Evolutionary conservation across 2,113 vertebrate species (phyloP).

Genomic region (Neolamprologus caudopunctatus): DNA sequence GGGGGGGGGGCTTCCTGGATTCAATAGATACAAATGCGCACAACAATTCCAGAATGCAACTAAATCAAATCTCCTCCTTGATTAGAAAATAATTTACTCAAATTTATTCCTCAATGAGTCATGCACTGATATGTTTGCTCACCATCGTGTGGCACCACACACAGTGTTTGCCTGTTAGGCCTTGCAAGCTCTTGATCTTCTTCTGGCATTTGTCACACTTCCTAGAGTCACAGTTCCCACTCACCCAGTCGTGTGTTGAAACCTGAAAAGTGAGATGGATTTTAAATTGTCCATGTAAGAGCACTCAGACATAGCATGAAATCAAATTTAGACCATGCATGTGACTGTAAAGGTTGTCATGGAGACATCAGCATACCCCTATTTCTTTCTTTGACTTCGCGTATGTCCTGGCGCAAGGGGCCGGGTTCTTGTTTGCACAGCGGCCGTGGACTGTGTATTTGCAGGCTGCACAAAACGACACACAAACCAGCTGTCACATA

Average conservation of each 20-base stretch:
- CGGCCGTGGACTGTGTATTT: constrained; percentile 87
- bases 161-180: constrained; percentile 83
- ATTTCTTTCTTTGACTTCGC: constrained; percentile 88
- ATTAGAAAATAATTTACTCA: background rate
- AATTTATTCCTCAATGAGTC: background rate
- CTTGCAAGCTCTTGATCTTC: constrained; percentile 79
- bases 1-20: background rate
- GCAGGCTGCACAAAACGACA: constrained; percentile 71
- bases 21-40: background rate
- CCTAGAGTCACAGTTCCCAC: constrained; percentile 79
- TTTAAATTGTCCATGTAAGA: background rate
- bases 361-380: constrained; percentile 69
- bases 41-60: background rate
- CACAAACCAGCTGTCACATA: background rate
- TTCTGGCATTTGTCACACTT: constrained; percentile 87
- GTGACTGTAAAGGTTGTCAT: background rate
- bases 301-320: background rate
- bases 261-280: constrained; percentile 60
- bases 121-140: background rate
- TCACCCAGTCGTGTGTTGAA: constrained; percentile 82
- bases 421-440: constrained; percentile 81
- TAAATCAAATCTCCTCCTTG: background rate
- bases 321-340: background rate
- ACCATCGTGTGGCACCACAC: constrained; percentile 90
- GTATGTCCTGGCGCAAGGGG: constrained; percentile 83